Conservation (phyloP, 2,888 invertebrate genomes). For the Congeria kusceri region DNA sequence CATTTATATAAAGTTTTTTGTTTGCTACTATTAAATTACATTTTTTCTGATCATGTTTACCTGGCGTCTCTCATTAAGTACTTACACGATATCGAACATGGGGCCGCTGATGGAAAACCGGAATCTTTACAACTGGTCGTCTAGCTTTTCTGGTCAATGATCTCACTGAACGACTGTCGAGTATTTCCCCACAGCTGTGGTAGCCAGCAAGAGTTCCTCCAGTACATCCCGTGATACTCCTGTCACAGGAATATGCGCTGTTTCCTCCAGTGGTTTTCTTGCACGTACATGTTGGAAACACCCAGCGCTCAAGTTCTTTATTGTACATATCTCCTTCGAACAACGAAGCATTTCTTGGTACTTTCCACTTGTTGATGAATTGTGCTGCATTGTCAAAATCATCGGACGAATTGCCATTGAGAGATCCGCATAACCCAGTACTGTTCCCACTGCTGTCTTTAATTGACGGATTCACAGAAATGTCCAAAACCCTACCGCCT, state of each 20-base stretch:
- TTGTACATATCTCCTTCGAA: slow-evolving; percentile 12
- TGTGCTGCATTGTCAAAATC: slow-evolving; percentile 10
- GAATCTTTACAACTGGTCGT: slow-evolving; percentile 21
- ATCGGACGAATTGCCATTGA: slow-evolving; percentile 16
- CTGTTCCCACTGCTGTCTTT: slow-evolving; percentile 26
- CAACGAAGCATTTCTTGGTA: not conserved
- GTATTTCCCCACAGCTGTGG: slow-evolving; percentile 29
- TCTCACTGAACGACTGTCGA: slow-evolving; percentile 12
- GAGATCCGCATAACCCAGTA: slow-evolving; percentile 24
- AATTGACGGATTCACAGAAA: slow-evolving; percentile 21
- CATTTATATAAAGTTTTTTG: too few species aligned
- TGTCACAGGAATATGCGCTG: slow-evolving; percentile 12
- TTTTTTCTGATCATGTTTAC: too few species aligned
- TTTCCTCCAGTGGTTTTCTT: not conserved
- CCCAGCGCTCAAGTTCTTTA: slow-evolving; percentile 16
- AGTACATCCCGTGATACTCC: slow-evolving; percentile 15
- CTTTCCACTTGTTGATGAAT: not conserved
- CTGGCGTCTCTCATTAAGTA: too few species aligned
- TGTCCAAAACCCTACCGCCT: slow-evolving; percentile 29
- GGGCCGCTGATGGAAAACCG: not conserved
- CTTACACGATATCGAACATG: too few species aligned
- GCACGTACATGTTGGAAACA: slow-evolving; percentile 22
- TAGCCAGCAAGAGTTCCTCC: slow-evolving; percentile 14
- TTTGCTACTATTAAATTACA: too few species aligned
- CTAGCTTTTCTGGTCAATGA: slow-evolving; percentile 4